Conservation (phyloP, 2,888 invertebrate species). For the Tachystola acroxantha region DNA sequence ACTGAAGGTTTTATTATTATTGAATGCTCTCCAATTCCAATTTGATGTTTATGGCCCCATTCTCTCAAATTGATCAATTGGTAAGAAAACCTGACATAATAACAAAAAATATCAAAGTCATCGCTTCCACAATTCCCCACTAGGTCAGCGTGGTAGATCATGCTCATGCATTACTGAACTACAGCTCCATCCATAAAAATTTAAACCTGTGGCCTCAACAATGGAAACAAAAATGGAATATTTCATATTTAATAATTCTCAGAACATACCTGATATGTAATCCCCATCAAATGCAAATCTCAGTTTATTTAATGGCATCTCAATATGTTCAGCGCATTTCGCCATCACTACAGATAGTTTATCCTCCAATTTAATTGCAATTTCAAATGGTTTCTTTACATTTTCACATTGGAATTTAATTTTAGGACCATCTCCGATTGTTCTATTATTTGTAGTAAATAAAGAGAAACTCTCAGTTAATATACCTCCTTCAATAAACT, state of each 20-base stretch:
- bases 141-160: too few relatives aligned
- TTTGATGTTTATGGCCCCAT: too few relatives aligned
- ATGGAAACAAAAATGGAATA: background rate
- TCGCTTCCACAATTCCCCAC: too few relatives aligned
- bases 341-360: slow-evolving; percentile 55
- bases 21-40: background rate
- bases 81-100: too few relatives aligned
- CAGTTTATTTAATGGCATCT: slow-evolving; percentile 48
- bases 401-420: slow-evolving; percentile 68
- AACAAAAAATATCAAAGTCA: too few relatives aligned
- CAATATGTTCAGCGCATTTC: slow-evolving; percentile 64
- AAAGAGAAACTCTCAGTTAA: slow-evolving; percentile 40
- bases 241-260: too few relatives aligned
- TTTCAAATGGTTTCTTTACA: slow-evolving; percentile 51
- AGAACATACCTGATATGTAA: slow-evolving; percentile 45
- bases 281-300: slow-evolving; percentile 77
- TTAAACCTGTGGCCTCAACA: background rate
- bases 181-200: too few relatives aligned
- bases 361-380: slow-evolving; percentile 39
- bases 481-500: slow-evolving; percentile 68
- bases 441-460: slow-evolving; percentile 12
- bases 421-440: slow-evolving; percentile 32
- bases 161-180: background rate
- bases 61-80: too few relatives aligned
- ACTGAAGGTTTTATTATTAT: background rate